Base-by-base conservation (phyloP, 1,140 invertebrate species). In the Mycetomoellerius zeteki region DNA sequence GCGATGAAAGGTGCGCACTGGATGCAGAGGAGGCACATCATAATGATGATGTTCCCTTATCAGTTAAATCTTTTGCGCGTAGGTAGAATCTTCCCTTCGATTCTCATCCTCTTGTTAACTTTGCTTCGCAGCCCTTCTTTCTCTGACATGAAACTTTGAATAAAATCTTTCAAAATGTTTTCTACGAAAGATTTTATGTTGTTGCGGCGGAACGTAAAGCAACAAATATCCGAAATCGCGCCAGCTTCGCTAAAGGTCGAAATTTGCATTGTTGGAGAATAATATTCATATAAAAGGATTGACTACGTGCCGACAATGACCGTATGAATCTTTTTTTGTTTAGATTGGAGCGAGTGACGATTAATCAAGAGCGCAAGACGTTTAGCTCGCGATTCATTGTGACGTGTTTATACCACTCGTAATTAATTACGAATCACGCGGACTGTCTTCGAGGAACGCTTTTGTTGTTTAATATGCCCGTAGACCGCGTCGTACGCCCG, bases 391-490 rank as follows among this genome's bases (percentile, higher is more conserved):
- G 69, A 88, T 84, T 87, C 54, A 71, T 58, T 62, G 47, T 43
- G 77, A 60, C 87, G n/a, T 73, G 77, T 88, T 81, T 84, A 88
- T 65, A 58, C 58, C 72, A 67, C 65, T 88, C 58, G 76, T 88
- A 88, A 88, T 88, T 88, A 88, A 88, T 88, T 88, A 88, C 75
- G 37, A 56, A 65, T 56, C 86, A 87, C 54, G 58, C 78, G 14
- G 60, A 47, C 56, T 62, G 76, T 50, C 75, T 75, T 60, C 80
- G 54, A 60, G 54, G 69, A 37, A 60, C 69, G 80, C 80, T 50
- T 84, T 84, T 84, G 80, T 84, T 19, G 80, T 54, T 54, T 75
- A 73, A 84, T 76, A 85, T 50, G 73, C 52, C 52, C 76, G 50
- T 52, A 50, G 43, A 12, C 43, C 27, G 27, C 62, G 71, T 56